These are phyloP conservation scores for Pammene aurita DNA, from an alignment of 2,888 invertebrate species.

Conservation along the genomic window DNA sequence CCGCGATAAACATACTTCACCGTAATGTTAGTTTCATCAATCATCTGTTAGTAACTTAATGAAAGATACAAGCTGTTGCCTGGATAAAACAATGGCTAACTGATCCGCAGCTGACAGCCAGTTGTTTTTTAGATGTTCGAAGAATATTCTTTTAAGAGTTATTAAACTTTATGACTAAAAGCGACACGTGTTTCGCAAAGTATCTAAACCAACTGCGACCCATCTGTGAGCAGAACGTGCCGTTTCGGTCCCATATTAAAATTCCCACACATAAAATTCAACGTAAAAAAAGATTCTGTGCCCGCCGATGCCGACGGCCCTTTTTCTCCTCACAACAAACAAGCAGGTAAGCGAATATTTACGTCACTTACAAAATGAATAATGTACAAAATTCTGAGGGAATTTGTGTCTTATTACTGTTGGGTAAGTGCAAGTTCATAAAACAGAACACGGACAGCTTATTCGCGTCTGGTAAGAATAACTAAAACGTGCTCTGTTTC, in stretches of 20 bases:
- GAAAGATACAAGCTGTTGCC: conserved; percentile 67
- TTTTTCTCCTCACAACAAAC: conserved; percentile 79
- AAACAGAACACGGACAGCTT: conserved; percentile 57
- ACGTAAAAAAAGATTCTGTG: conserved; percentile 73
- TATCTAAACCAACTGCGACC: conserved; percentile 67
- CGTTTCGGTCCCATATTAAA: conserved; percentile 76
- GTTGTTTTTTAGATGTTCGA: conserved; percentile 47
- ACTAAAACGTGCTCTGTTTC: conserved; percentile 58
- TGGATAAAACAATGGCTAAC: conserved; percentile 62
- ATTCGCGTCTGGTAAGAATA: conserved; percentile 60
- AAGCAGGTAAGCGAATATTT: conserved; percentile 82
- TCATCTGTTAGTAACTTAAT: conserved; percentile 70
- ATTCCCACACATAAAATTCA: conserved; percentile 82
- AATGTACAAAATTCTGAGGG: conserved; percentile 66
- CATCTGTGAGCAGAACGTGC: conserved; percentile 81
- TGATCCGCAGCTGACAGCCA: conserved; percentile 49
- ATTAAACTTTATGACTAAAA: conserved; percentile 58
- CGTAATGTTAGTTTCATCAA: conserved; percentile 69
- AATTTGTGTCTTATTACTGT: conserved; percentile 74
- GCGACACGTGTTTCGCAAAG: conserved; percentile 74
- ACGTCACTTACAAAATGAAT: conserved; percentile 74
- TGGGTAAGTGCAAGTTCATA: conserved; percentile 62
- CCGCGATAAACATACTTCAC: conserved; percentile 73
- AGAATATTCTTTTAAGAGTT: conserved; percentile 47
- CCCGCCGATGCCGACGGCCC: conserved; percentile 70